Evolutionary conservation across 2,888 invertebrate species (phyloP).

Genomic region (Pseudococcus jackbeardsleyi): DNA sequence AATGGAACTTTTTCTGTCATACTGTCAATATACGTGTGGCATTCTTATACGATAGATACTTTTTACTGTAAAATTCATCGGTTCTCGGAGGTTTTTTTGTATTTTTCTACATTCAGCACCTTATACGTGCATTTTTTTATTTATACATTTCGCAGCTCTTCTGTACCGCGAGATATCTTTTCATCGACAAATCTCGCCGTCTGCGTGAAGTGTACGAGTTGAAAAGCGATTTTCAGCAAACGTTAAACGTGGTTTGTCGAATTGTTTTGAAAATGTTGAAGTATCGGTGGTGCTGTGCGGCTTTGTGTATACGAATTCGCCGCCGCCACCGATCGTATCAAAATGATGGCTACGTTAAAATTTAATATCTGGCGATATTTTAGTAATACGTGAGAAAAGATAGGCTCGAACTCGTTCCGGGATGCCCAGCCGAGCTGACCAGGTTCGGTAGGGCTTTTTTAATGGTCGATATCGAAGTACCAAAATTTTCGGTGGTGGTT

Average conservation of each 20-base stretch:
- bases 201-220: not conserved
- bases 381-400: not conserved
- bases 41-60: not conserved
- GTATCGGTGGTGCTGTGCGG: not conserved
- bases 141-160: not conserved
- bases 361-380: not conserved
- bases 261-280: slow-evolving; percentile 19
- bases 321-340: not conserved
- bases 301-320: not conserved
- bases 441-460: too few relatives aligned
- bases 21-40: slow-evolving; percentile 2
- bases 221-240: not conserved
- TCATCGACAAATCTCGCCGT: not conserved
- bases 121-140: not conserved
- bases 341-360: not conserved
- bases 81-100: not conserved
- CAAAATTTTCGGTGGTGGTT: too few relatives aligned
- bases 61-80: slow-evolving; percentile 6
- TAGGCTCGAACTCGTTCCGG: not conserved
- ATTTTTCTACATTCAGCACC: not conserved
- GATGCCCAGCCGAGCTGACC: too few relatives aligned
- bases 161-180: not conserved
- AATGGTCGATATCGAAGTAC: too few relatives aligned
- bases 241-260: not conserved
- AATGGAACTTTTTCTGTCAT: slow-evolving; percentile 19